These are phyloP conservation scores for Thecophora atra DNA, from an alignment of 2,888 invertebrate species.

Conservation along the genomic window DNA sequence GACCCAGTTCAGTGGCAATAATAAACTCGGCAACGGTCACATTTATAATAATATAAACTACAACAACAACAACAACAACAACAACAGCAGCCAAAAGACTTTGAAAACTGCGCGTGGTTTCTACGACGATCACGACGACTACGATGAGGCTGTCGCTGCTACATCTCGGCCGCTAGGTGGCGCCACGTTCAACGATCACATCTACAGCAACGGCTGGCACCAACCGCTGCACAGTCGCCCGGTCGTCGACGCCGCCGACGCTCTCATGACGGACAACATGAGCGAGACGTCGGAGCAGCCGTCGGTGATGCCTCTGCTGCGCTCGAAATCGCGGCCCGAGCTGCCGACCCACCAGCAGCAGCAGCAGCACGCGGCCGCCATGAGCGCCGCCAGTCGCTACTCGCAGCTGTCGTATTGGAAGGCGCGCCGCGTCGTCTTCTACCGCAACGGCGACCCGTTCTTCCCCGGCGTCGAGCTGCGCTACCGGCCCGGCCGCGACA, in stretches of 20 bases:
- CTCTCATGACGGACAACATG: conserved; percentile 67
- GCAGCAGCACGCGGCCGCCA: conserved; percentile 67
- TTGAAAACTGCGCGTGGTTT: conserved; percentile 41
- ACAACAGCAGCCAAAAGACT: conserved; percentile 38
- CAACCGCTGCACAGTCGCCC: conserved; percentile 42
- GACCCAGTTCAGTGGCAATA: conserved; percentile 45
- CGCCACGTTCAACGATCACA: conserved; percentile 9
- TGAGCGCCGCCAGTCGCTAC: conserved; percentile 72
- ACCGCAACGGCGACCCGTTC: conserved; percentile 92
- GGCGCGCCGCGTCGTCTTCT: conserved; percentile 87
- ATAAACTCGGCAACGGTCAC: conserved; percentile 37
- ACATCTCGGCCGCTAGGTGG: conserved; percentile 30
- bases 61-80: conserved; percentile 48
- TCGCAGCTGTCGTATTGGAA: conserved; percentile 88
- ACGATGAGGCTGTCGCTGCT: conserved; percentile 51
- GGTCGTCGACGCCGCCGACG: conserved; percentile 36
- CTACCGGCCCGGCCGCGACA: conserved; percentile 88
- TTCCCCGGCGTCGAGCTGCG: conserved; percentile 89
- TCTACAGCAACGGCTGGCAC: conserved; percentile 33
- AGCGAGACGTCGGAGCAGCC: conserved; percentile 70
- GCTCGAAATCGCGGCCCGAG: conserved; percentile 66
- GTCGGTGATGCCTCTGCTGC: conserved; percentile 61
- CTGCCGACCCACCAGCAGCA: conserved; percentile 57
- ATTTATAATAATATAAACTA: conserved; percentile 47
- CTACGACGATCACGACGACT: conserved; percentile 51